Conservation (phyloP, 2,797 vertebrate genomes). For the Bradypodion ventrale region DNA sequence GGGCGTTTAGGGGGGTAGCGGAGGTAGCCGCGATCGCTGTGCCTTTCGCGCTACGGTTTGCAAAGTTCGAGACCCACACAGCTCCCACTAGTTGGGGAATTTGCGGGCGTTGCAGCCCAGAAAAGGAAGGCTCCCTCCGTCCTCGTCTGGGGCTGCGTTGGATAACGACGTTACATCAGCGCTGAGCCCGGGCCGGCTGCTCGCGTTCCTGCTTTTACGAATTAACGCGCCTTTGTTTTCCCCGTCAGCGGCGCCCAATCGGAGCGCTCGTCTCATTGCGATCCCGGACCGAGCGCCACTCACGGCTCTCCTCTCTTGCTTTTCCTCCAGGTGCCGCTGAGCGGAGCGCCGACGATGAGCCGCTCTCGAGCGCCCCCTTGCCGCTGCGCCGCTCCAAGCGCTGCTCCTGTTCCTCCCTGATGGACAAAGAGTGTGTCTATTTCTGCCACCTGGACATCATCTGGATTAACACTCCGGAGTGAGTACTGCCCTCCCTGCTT, state of each 20-base stretch:
- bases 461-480: slow-evolving; percentile 99
- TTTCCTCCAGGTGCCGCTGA: slow-evolving; percentile 47
- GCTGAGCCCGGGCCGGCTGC: background rate
- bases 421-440: slow-evolving; percentile 97
- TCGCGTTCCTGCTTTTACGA: rapidly evolving
- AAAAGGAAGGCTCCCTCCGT: too few relatives aligned
- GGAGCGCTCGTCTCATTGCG: background rate
- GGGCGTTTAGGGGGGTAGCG: too few relatives aligned
- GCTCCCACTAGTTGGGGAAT: too few relatives aligned
- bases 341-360: slow-evolving; percentile 59
- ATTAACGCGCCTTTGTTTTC: background rate
- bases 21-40: too few relatives aligned
- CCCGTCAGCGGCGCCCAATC: background rate
- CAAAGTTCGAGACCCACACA: too few relatives aligned
- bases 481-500: slow-evolving; percentile 63
- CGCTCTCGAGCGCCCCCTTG: slow-evolving; percentile 56
- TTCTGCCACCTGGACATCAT: slow-evolving; percentile 99
- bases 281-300: background rate
- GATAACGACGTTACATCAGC: too few relatives aligned
- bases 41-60: too few relatives aligned
- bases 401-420: slow-evolving; percentile 90
- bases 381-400: slow-evolving; percentile 83
- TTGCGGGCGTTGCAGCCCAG: too few relatives aligned
- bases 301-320: background rate
- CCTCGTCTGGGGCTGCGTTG: too few relatives aligned